Percentiles rank a stretch among this genome's conserved stretches.
These are phyloP conservation scores for Saguinus imperator DNA, from an alignment of 2,113 vertebrate genomes.

Conservation along the genomic window DNA sequence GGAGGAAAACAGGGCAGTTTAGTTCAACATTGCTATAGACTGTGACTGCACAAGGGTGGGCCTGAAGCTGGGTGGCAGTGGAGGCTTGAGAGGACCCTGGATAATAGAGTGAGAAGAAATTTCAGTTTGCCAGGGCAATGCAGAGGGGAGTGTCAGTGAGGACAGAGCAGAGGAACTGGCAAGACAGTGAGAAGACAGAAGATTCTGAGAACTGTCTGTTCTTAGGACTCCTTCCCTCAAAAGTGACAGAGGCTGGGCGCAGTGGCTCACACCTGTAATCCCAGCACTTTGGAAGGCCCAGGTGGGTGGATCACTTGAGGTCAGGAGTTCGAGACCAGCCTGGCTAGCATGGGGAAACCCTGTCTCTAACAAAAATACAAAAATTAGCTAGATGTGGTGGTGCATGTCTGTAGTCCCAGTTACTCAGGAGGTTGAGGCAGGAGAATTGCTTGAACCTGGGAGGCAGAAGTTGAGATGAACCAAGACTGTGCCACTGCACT, in stretches of 20 bases:
- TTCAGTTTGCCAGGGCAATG: background rate
- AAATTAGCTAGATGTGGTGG: too few relatives aligned
- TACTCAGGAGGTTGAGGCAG: too few relatives aligned
- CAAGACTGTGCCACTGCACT: too few relatives aligned
- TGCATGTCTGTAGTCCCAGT: too few relatives aligned
- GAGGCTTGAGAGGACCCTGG: background rate
- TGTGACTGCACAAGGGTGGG: background rate
- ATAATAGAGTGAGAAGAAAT: background rate
- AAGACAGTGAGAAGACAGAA: background rate
- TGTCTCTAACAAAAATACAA: too few relatives aligned
- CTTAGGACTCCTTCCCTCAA: background rate
- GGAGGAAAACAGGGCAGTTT: background rate
- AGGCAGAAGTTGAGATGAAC: too few relatives aligned
- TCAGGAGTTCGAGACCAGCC: too few relatives aligned
- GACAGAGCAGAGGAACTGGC: background rate
- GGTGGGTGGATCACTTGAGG: too few relatives aligned
- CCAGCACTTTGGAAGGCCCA: too few relatives aligned
- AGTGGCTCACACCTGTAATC: too few relatives aligned
- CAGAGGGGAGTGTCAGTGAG: background rate
- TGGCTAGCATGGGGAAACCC: too few relatives aligned
- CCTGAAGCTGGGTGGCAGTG: background rate
- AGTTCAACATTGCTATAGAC: background rate
- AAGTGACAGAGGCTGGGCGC: background rate
- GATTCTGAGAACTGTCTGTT: background rate
- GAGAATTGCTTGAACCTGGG: too few relatives aligned